Evolutionary conservation across 2,888 invertebrate species (phyloP), one percentile per base, ranked within the genome.

Genomic region (Sarcophaga variegata): DNA sequence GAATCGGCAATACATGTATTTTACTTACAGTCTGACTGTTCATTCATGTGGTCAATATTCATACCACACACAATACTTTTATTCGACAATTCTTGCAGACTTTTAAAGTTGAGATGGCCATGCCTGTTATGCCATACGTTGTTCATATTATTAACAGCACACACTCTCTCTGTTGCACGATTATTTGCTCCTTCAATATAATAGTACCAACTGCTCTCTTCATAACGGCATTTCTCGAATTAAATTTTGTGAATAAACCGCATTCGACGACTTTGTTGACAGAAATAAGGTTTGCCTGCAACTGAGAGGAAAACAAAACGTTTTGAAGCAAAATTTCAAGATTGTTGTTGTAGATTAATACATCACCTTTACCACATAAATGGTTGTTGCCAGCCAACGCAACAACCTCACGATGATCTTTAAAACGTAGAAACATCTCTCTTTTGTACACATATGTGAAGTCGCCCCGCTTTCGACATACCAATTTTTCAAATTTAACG

Each of bases 181-280:
- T 62, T 11, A 47, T 72, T 66, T 17, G 11, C 8, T 20, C 79
- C 17, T 59, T 37, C 11, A 83, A 25, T 64, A 83, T 60, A 60
- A 78, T 37, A 47, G 20, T 47, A 27, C 83, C 70, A 69, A 62
- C 45, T 59, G 71, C 63, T 81, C 37, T 71, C n/a, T 59, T 69
- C 59, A 83, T 79, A n/a, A 79, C 49, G 4, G 79, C 22, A 22
- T 22, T 22, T 22, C 22, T 22, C 22, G 22, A 22, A 22, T 22
- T 22, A 22, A 22, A 22, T 22, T 22, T 1, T 22, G 22, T 1
- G 22, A 22, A 22, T 22, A 22, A 22, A 22, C 22, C 22, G 22
- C 22, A 22, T 45, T 87, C 87, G 25, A 87, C 87, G 59, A 67
- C 83, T 83, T 81, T 88, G 69, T 81, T 78, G n/a, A 88, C 84